Base-by-base conservation (phyloP, 2,888 invertebrate species). In the Lithophane socia region DNA sequence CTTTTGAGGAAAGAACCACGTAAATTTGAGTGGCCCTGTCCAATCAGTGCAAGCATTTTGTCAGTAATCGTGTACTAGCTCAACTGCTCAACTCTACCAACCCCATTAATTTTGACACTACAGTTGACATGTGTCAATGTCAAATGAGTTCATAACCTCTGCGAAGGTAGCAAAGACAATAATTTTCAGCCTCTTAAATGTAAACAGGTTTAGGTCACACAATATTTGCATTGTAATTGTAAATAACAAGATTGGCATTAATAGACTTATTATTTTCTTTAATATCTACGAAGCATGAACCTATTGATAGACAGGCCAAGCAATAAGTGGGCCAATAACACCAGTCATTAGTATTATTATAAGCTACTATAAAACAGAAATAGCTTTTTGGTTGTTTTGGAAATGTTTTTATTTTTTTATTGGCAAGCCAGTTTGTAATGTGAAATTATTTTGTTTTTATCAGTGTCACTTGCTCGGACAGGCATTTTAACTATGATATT, bases 251-350 rank as follows among this genome's bases (percentile, higher is more conserved):
- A 85, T 82, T 66, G 69, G 18, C 49, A 0, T 69, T 52, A 73
- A 66, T 42, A 52, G 52, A 52, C 52, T 8, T 52, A 58, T 75
- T 73, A 66, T 77, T 84, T 79, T 77, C 63, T 74, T 78, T 75
- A 74, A 76, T 82, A 74, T 77, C 54, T 77, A 44, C n/a, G 16
- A 60, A 37, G 61, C 68, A 74, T 85, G 82, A 82, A 83, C 82
- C 88, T 91, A 87, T 86, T 90, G 91, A 91, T 87, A 88, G 89
- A 64, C 84, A 83, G 89, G 88, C 86, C 90, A 87, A 84, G 84
- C 67, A 87, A 82, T 90, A 94, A 90, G 89, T 93, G 78, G 94
- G 92, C 91, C 93, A 94, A 92, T 93, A 92, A 88, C 93, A 88
- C 80, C 81, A 82, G 82, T 79, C 68, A 87, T 90, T 90, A 88